Conservation (phyloP, 2,888 invertebrate genomes). For the Chrysomela aeneicollis region DNA sequence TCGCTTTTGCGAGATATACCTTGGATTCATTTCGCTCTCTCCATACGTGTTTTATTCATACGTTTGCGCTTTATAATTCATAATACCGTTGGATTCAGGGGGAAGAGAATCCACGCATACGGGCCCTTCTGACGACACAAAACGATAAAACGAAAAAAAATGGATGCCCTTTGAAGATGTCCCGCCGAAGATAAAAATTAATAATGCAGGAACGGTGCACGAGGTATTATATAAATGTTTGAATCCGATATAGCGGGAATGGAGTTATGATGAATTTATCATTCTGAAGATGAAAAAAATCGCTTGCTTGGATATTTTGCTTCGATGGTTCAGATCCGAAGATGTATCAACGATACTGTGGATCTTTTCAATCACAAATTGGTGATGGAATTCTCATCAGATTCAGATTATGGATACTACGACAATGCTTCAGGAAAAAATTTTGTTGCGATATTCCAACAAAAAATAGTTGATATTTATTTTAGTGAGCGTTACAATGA, state of each 20-base stretch:
- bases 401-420: no score
- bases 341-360: no score
- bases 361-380: no score
- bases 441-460: no score
- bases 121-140: not conserved
- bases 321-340: no score
- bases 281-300: not conserved
- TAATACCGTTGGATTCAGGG: not conserved
- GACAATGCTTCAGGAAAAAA: no score
- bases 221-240: slow-evolving; percentile 27
- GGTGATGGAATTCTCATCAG: no score
- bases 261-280: slow-evolving; percentile 8
- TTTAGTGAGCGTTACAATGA: no score
- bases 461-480: no score
- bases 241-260: slow-evolving; percentile 10
- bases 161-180: slow-evolving; percentile 22
- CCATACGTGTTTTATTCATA: not conserved
- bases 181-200: slow-evolving; percentile 31
- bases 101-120: not conserved
- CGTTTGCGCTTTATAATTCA: not conserved
- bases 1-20: no score
- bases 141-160: not conserved
- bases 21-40: not conserved
- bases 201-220: slow-evolving; percentile 28
- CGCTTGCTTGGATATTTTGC: not conserved